Evolutionary conservation across 2,888 invertebrate species (phyloP).

Genomic region (Neoscelio sp.): DNA sequence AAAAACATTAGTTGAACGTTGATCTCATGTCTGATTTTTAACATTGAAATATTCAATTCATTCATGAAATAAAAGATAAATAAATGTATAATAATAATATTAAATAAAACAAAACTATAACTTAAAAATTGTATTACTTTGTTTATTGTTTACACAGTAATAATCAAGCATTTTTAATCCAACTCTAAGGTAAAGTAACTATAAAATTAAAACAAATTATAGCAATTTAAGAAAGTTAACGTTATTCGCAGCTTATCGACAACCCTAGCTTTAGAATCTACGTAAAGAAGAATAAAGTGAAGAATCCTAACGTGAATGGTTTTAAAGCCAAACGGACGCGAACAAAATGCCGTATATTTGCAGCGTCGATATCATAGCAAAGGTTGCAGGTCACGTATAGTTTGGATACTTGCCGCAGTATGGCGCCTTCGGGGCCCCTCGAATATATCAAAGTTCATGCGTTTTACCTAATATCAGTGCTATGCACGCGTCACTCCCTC

Average conservation of each 20-base stretch:
- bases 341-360: slow-evolving; percentile 63
- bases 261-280: background rate
- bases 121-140: too few species aligned
- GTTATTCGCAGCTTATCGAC: slow-evolving; percentile 4
- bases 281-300: slow-evolving; percentile 11
- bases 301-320: slow-evolving; percentile 36
- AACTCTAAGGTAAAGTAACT: too few species aligned
- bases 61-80: too few species aligned
- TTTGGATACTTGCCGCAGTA: slow-evolving; percentile 82
- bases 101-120: too few species aligned
- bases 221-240: slow-evolving; percentile 6
- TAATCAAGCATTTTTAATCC: too few species aligned
- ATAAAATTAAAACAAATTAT: too few species aligned
- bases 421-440: slow-evolving; percentile 77
- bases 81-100: too few species aligned
- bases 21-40: too few species aligned
- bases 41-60: too few species aligned
- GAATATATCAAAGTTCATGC: slow-evolving; percentile 83
- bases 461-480: slow-evolving; percentile 82
- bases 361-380: slow-evolving; percentile 67
- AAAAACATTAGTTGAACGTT: too few species aligned
- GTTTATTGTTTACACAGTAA: too few species aligned
- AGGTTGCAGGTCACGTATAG: slow-evolving; percentile 83
- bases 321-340: slow-evolving; percentile 57
- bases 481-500: slow-evolving; percentile 72